phyloP scores from a whole-genome alignment of 2,888 invertebrate species.

The Chrysolina americana region DNA sequence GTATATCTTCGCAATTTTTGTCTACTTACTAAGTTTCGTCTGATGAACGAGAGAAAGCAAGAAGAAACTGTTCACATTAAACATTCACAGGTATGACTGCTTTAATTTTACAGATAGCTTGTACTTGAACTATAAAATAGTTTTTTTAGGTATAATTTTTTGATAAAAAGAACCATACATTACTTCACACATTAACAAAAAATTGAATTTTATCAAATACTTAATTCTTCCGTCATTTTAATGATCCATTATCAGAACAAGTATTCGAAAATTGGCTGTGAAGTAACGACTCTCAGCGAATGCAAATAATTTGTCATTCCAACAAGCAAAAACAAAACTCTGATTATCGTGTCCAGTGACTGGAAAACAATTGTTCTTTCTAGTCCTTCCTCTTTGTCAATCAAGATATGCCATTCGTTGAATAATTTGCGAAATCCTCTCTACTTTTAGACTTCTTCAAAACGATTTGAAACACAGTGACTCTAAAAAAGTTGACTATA shows the following conservation, averaged over 20 bases:
- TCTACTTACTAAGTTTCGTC: too few relatives aligned
- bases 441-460: background rate
- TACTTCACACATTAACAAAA: too few relatives aligned
- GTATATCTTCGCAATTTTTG: background rate
- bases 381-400: background rate
- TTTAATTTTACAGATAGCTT: too few relatives aligned
- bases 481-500: too few relatives aligned
- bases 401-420: background rate
- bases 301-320: conserved; percentile 1
- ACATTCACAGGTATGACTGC: too few relatives aligned
- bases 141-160: too few relatives aligned
- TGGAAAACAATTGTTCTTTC: conserved; percentile 7
- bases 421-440: conserved; percentile 13
- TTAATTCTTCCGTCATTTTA: background rate
- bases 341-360: conserved; percentile 3
- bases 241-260: background rate
- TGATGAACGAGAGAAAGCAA: background rate
- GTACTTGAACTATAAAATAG: too few relatives aligned
- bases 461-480: too few relatives aligned
- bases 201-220: background rate
- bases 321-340: background rate
- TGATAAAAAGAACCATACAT: too few relatives aligned
- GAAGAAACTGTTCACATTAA: too few relatives aligned
- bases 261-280: background rate
- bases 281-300: background rate